Conservation (phyloP, 2,888 invertebrate species). For the Pollenia amentaria region DNA sequence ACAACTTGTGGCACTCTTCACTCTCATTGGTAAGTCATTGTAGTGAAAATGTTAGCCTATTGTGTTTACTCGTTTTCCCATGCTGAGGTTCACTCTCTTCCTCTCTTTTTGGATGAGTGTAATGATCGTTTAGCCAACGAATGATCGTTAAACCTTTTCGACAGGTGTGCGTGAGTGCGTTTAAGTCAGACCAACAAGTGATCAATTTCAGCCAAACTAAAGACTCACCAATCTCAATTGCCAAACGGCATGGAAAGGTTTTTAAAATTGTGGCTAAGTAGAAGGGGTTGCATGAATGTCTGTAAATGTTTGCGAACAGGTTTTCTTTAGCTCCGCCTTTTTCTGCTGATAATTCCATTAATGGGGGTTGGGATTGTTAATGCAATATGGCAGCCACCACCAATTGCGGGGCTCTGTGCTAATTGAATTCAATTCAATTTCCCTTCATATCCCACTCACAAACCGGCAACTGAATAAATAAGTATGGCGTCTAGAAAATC, state of each 20-base stretch:
- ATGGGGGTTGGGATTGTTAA: constrained; percentile 50
- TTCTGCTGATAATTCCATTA: constrained; percentile 23
- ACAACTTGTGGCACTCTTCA: constrained; percentile 30
- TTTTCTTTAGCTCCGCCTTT: constrained; percentile 71
- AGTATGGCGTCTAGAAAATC: constrained; percentile 73
- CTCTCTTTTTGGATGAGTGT: neutral
- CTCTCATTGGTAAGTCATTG: neutral
- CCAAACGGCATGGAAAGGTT: neutral
- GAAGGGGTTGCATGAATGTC: constrained; percentile 23
- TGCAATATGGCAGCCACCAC: constrained; percentile 76
- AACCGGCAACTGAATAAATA: constrained; percentile 36
- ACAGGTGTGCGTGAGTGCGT: constrained; percentile 51
- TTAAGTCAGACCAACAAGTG: neutral
- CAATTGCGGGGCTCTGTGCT: constrained; percentile 67
- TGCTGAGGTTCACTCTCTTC: neutral
- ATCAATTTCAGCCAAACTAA: constrained; percentile 44
- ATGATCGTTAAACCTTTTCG: constrained; percentile 33
- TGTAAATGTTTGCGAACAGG: constrained; percentile 10
- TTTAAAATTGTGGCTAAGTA: neutral
- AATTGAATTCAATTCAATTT: constrained; percentile 46
- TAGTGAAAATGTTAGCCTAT: neutral
- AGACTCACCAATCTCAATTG: constrained; percentile 6
- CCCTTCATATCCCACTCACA: constrained; percentile 18
- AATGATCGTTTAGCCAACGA: constrained; percentile 62
- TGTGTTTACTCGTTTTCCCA: neutral